Conservation (phyloP, 2,797 vertebrate species). For the Cyprinella venusta region DNA sequence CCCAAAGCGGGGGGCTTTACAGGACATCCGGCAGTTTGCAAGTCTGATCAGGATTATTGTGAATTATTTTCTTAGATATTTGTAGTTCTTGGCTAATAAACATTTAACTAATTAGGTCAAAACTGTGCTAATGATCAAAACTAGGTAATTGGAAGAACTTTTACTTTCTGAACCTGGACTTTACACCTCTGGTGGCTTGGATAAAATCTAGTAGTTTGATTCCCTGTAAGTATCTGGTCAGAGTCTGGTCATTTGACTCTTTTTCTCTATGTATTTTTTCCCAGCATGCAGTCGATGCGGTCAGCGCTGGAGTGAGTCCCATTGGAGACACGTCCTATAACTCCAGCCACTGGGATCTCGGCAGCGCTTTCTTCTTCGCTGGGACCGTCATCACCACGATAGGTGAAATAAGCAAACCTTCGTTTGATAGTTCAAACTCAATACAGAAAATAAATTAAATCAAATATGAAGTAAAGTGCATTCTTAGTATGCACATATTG, state of each 20-base stretch:
- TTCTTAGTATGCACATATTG: not conserved
- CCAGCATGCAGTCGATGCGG: constrained; percentile 92
- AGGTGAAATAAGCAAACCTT: constrained; percentile 73
- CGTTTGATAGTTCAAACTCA: not conserved
- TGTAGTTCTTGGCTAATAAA: not conserved
- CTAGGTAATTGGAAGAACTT: too few species aligned
- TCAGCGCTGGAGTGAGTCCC: constrained; percentile 93
- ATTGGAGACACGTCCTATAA: constrained; percentile 87
- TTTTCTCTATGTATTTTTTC: constrained; percentile 48
- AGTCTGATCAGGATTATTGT: not conserved
- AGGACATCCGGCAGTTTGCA: not conserved
- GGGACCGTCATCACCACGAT: constrained; percentile 99
- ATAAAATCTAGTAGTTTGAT: not conserved
- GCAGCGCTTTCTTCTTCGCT: constrained; percentile 98
- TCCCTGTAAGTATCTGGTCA: not conserved
- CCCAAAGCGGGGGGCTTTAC: not conserved
- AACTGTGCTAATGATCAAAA: too few species aligned
- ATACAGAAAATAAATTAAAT: not conserved
- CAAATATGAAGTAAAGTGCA: not conserved
- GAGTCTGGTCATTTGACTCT: not conserved
- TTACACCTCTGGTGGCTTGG: not conserved
- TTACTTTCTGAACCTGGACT: too few species aligned
- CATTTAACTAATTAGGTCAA: too few species aligned
- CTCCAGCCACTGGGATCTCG: constrained; percentile 96
- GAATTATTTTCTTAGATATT: not conserved